Percentiles rank a stretch among this genome's conserved stretches.
phyloP scores from a whole-genome alignment of 2,797 vertebrate species.

The Podarcis siculus region DNA sequence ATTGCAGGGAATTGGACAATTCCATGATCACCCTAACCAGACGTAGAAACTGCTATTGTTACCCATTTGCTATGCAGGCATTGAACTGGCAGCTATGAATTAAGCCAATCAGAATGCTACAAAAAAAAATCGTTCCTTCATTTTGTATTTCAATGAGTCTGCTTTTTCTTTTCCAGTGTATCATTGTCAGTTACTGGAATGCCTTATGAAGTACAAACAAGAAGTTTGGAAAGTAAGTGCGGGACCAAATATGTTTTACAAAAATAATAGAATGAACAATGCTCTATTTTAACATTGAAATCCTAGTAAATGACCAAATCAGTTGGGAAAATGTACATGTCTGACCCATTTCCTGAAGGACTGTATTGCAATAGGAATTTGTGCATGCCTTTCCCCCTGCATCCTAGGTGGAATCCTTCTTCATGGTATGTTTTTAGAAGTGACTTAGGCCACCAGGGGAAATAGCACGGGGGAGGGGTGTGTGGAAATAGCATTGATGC shows the following conservation, averaged over 20 bases:
- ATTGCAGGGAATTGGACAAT: too few species aligned
- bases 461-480: neutral
- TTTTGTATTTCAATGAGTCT: slow-evolving; percentile 50
- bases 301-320: slow-evolving; percentile 37
- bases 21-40: too few species aligned
- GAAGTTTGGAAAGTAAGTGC: slow-evolving; percentile 99
- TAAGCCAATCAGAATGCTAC: neutral
- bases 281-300: slow-evolving; percentile 50
- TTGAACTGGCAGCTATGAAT: neutral
- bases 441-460: neutral
- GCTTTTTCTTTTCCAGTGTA: slow-evolving; percentile 86
- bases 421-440: neutral
- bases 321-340: slow-evolving; percentile 30
- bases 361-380: slow-evolving; percentile 20
- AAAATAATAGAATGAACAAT: slow-evolving; percentile 51
- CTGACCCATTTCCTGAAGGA: slow-evolving; percentile 34
- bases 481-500: neutral
- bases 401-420: neutral
- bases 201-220: slow-evolving; percentile 99
- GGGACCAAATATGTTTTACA: slow-evolving; percentile 32
- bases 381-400: neutral
- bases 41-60: neutral
- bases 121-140: slow-evolving; percentile 38
- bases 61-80: neutral
- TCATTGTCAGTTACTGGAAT: slow-evolving; percentile 98